Evolutionary conservation across 92 coral and sea anemone genomes (phyloP).

Genomic region (Heteractis magnifica): DNA sequence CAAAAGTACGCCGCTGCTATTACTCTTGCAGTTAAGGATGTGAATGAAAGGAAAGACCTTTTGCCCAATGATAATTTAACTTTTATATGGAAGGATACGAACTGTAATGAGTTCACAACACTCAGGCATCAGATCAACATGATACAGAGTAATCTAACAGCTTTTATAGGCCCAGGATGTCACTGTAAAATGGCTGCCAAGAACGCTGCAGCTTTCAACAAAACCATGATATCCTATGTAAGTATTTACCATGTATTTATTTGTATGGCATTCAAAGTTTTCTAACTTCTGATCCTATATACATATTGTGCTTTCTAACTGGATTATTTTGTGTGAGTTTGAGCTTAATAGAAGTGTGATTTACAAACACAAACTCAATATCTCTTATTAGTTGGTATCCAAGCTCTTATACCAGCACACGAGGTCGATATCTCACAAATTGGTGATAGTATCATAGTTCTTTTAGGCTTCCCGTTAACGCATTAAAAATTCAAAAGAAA

Average conservation of each 20-base stretch:
- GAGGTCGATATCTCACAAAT: background rate
- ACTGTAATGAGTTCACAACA: conserved; percentile 52
- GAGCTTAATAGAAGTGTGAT: background rate
- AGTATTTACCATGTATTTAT: conserved; percentile 23
- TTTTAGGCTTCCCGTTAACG: too few species aligned
- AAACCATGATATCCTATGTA: conserved; percentile 75
- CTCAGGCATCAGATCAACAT: conserved; percentile 55
- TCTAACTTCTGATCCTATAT: background rate
- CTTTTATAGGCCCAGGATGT: conserved; percentile 65
- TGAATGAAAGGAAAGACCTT: conserved; percentile 42
- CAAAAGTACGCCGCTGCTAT: conserved; percentile 56
- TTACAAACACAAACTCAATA: background rate
- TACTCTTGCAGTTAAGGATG: conserved; percentile 47
- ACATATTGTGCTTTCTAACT: background rate
- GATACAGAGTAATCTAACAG: conserved; percentile 54
- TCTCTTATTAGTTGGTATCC: background rate
- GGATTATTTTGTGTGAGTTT: conserved; percentile 8
- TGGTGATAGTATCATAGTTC: background rate
- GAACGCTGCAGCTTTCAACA: conserved; percentile 74
- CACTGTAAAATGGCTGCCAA: conserved; percentile 63
- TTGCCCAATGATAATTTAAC: conserved; percentile 44
- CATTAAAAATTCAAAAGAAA: too few species aligned
- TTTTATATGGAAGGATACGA: conserved; percentile 58
- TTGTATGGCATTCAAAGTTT: background rate
- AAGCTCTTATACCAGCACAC: background rate